Conservation (phyloP, 2,888 invertebrate genomes). For the Brenthis daphne region DNA sequence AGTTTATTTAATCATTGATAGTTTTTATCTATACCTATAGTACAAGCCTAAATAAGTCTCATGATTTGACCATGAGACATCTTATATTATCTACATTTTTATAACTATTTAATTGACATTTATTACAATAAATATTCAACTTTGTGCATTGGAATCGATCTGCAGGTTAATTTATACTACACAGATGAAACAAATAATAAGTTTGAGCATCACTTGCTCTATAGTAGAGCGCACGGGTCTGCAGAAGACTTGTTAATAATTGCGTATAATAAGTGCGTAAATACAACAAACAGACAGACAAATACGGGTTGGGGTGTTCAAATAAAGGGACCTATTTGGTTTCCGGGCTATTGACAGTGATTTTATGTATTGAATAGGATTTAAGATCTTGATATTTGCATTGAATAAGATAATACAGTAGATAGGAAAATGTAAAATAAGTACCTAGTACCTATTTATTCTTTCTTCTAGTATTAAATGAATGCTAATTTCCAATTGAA, state of each 20-base stretch:
- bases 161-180: not conserved
- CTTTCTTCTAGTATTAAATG: not conserved
- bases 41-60: not conserved
- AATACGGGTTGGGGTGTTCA: constrained; percentile 71
- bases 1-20: constrained; percentile 34
- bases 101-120: no score
- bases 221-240: constrained; percentile 57
- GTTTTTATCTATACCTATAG: not conserved
- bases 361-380: constrained; percentile 33
- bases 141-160: no score
- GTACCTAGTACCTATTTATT: not conserved
- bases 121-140: no score
- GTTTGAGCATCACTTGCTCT: constrained; percentile 55
- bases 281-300: constrained; percentile 76
- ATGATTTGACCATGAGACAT: not conserved
- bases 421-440: not conserved
- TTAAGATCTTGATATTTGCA: constrained; percentile 10
- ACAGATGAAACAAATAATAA: constrained; percentile 8
- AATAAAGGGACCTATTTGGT: constrained; percentile 61
- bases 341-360: constrained; percentile 58
- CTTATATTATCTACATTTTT: no score
- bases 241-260: constrained; percentile 76
- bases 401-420: constrained; percentile 6
- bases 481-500: not conserved
- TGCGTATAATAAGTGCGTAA: constrained; percentile 78